Evolutionary conservation across 2,113 vertebrate species (phyloP), one percentile per base, ranked within the genome.

Genomic region (Columbina picui): DNA sequence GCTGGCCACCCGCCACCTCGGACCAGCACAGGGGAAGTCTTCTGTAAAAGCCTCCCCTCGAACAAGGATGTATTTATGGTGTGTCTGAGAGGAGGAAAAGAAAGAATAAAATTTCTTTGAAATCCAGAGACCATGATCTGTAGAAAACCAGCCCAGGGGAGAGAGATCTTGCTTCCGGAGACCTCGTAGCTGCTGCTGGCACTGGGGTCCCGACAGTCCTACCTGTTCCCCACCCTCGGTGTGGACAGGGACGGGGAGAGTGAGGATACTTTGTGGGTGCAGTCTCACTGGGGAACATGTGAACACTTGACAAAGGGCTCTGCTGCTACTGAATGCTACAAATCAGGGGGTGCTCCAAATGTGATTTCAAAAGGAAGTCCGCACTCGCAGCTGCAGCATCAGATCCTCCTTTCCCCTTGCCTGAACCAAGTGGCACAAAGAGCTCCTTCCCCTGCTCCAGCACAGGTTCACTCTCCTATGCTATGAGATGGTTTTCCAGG

Each of bases 371-470:
- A 64, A 39, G 9, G 12, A 27, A 49, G 41, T 41, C 61, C 52
- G 12, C 1, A 6, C 34, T 47, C 41, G 22, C n/a, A 65, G 23
- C 29, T 2, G 10, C 41, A 26, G 61, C 7, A 2, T 47, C 63
- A 56, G 32, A 17, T 30, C 9, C 16, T 49, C 43, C 47, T 64
- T 30, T 32, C 30, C 7, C 21, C 36, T 32, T 29, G 8, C 26
- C 26, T 53, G 32, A 34, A 30, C 16, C 0, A 1, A 56, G 29
- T 5, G 0, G 26, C 25, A 29, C 45, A 34, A 36, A 41, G 15
- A 26, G 14, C 17, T 38, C 71, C 71, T 23, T n/a, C 17, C 19
- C 12, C 30, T 65, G 60, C 43, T 55, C 34, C n/a, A 45, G 14
- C 4, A 1, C 60, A 36, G n/a, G 69, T 21, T 30, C 4, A 7